Conservation (phyloP, 2,888 invertebrate genomes). For the Ormyrus labotus region DNA sequence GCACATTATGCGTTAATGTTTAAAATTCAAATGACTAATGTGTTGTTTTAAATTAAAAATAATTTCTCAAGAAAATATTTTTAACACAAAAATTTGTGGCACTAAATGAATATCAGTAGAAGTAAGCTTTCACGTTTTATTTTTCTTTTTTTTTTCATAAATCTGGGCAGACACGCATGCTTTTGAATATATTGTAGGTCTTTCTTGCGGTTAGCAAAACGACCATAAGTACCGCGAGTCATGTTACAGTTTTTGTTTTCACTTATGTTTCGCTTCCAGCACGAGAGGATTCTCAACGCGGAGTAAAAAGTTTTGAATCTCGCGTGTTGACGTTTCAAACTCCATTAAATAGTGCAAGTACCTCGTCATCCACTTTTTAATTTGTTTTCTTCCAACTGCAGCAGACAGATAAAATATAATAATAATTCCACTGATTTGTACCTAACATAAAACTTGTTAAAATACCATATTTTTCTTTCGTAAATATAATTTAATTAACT, state of each 20-base stretch:
- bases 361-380: not conserved
- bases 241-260: conserved; percentile 46
- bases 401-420: too few relatives aligned
- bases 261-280: conserved; percentile 40
- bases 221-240: conserved; percentile 26
- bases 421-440: too few relatives aligned
- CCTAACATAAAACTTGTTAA: too few relatives aligned
- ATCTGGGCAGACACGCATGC: conserved; percentile 53
- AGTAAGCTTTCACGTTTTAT: not conserved
- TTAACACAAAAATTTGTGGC: not conserved
- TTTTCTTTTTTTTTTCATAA: conserved; percentile 44
- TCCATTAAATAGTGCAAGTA: conserved; percentile 30
- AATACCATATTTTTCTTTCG: too few relatives aligned
- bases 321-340: conserved; percentile 25
- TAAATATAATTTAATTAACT: too few relatives aligned
- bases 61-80: too few relatives aligned
- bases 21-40: too few relatives aligned
- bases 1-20: too few relatives aligned
- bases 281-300: not conserved
- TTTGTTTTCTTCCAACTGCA: not conserved
- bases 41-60: too few relatives aligned
- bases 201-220: conserved; percentile 52
- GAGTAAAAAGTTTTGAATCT: conserved; percentile 23
- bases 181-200: conserved; percentile 56
- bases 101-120: conserved; percentile 18